Percentiles rank a stretch among this genome's conserved stretches.
phyloP scores from a whole-genome alignment of 1,140 invertebrate species.

The Stenopsyche tienmushanensis region DNA sequence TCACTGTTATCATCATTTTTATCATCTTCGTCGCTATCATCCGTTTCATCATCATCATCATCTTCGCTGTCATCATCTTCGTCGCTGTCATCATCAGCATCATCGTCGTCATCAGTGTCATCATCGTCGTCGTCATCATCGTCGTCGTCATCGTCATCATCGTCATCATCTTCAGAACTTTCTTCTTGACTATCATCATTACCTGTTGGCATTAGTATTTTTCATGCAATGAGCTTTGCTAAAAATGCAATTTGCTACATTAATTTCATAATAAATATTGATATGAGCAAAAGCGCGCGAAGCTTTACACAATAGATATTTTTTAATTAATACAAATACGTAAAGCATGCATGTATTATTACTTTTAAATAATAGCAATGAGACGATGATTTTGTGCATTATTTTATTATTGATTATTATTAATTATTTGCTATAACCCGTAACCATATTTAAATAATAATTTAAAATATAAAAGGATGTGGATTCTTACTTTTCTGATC shows the following conservation, averaged over 20 bases:
- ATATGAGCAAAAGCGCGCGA: conserved; percentile 33
- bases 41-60: conserved; percentile 54
- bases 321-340: conserved; percentile 8
- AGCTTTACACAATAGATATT: conserved; percentile 18
- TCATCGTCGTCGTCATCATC: conserved; percentile 54
- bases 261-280: conserved; percentile 17
- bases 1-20: conserved; percentile 55
- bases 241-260: conserved; percentile 17
- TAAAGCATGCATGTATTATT: conserved; percentile 17
- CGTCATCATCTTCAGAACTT: conserved; percentile 50
- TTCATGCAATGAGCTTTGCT: conserved; percentile 52
- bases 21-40: conserved; percentile 54
- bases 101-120: conserved; percentile 54
- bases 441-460: conserved; percentile 7
- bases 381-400: too few species aligned
- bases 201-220: conserved; percentile 61
- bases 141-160: conserved; percentile 47
- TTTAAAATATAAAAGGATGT: conserved; percentile 51
- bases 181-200: conserved; percentile 56
- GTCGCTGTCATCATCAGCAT: conserved; percentile 57
- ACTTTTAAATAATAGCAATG: too few species aligned
- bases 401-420: too few species aligned
- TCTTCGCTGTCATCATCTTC: conserved; percentile 51
- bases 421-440: background rate
- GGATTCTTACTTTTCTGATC: conserved; percentile 89